phyloP scores from a whole-genome alignment of 2,113 vertebrate species.

The Menidia beryllina region DNA sequence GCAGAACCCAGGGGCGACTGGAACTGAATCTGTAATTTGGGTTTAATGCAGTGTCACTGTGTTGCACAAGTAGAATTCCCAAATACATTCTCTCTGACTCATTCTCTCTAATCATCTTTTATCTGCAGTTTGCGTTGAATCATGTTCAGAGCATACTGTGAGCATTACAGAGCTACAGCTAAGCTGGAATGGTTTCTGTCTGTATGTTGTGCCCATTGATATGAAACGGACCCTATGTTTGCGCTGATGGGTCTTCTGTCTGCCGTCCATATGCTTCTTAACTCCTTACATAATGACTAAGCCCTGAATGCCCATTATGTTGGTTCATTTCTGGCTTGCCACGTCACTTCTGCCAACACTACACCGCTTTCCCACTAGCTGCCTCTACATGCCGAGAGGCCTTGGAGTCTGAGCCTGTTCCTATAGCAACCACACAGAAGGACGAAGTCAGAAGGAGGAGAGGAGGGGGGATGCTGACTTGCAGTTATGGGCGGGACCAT shows the following conservation, averaged over 20 bases:
- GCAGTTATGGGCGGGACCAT: slow-evolving; percentile 70
- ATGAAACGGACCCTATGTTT: not conserved
- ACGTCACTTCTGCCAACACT: slow-evolving; percentile 68
- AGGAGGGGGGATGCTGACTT: slow-evolving; percentile 74
- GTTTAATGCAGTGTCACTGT: slow-evolving; percentile 27
- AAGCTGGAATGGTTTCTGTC: not conserved
- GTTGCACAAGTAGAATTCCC: not conserved
- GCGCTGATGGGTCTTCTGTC: not conserved
- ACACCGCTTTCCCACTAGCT: slow-evolving; percentile 40
- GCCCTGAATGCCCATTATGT: slow-evolving; percentile 16
- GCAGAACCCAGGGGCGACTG: not conserved
- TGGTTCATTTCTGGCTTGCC: slow-evolving; percentile 53
- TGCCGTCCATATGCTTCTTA: slow-evolving; percentile 1
- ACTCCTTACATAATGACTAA: slow-evolving; percentile 1
- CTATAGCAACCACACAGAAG: slow-evolving; percentile 89
- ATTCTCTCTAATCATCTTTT: not conserved
- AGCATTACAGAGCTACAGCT: not conserved
- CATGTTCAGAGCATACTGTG: not conserved
- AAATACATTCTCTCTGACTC: not conserved
- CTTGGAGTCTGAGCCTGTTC: slow-evolving; percentile 79
- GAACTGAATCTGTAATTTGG: not conserved
- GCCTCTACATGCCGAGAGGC: slow-evolving; percentile 54
- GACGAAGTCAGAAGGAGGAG: slow-evolving; percentile 75
- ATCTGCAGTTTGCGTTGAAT: slow-evolving; percentile 6
- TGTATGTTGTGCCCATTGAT: not conserved